Conservation (phyloP, 2,113 vertebrate genomes). For the Onychorhynchus coronatus region DNA sequence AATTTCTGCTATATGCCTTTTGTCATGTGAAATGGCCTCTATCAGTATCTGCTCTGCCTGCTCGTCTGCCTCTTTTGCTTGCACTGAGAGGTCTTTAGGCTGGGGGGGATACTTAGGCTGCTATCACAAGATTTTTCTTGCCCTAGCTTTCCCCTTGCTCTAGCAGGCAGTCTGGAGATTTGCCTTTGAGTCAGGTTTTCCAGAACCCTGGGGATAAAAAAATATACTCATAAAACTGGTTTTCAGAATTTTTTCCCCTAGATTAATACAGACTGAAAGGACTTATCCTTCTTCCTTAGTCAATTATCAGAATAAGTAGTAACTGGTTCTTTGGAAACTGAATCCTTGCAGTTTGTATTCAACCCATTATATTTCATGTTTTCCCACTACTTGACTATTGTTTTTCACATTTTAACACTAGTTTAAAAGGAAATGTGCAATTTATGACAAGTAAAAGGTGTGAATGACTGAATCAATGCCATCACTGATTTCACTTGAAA, state of each 20-base stretch:
- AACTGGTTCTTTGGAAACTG: background rate
- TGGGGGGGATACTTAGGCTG: background rate
- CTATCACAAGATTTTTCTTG: background rate
- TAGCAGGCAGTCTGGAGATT: background rate
- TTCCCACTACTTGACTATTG: background rate
- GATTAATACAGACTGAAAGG: background rate
- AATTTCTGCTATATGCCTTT: background rate
- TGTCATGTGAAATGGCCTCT: background rate
- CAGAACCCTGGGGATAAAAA: background rate
- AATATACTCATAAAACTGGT: background rate
- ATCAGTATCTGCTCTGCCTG: background rate
- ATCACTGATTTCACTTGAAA: conserved; percentile 7
- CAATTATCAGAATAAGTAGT: background rate
- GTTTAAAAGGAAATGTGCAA: background rate
- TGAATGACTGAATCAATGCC: conserved; percentile 20
- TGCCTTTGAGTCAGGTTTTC: background rate
- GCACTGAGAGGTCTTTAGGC: background rate
- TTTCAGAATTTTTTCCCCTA: background rate
- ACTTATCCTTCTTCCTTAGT: background rate
- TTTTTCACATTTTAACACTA: background rate
- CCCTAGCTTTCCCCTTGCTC: background rate
- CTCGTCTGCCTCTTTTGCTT: background rate
- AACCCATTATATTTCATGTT: background rate
- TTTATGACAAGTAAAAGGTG: background rate
- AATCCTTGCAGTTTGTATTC: background rate